Percentiles rank a stretch among this genome's conserved stretches.
Evolutionary conservation across 2,113 vertebrate genomes (phyloP).

Genomic region (Mellivora capensis): DNA sequence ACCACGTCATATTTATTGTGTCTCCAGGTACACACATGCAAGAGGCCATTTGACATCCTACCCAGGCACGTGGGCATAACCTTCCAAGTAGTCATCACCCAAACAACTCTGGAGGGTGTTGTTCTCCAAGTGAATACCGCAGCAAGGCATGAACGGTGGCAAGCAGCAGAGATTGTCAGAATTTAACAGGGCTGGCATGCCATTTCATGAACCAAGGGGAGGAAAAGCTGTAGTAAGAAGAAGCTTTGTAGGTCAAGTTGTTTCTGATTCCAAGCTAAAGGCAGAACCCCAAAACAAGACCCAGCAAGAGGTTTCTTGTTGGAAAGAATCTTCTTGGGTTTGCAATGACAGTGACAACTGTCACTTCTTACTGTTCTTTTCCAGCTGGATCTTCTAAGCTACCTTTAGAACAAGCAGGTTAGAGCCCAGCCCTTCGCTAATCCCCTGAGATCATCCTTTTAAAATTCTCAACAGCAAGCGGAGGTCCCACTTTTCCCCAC

Average conservation of each 20-base stretch:
- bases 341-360: background rate
- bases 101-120: background rate
- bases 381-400: background rate
- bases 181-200: background rate
- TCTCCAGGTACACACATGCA: background rate
- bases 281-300: background rate
- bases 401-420: background rate
- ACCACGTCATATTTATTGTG: background rate
- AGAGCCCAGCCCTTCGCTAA: background rate
- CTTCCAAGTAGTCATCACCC: background rate
- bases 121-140: background rate
- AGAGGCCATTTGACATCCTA: background rate
- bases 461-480: background rate
- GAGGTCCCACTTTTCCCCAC: background rate
- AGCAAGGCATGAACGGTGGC: background rate
- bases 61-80: background rate
- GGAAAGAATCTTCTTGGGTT: background rate
- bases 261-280: background rate
- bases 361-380: background rate
- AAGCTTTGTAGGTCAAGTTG: background rate
- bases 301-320: background rate
- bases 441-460: background rate
- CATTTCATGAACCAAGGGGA: background rate
- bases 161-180: background rate
- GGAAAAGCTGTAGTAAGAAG: background rate